Evolutionary conservation across 2,113 vertebrate species (phyloP), one percentile per base, ranked within the genome.

Genomic region (Ceyx margarethae): DNA sequence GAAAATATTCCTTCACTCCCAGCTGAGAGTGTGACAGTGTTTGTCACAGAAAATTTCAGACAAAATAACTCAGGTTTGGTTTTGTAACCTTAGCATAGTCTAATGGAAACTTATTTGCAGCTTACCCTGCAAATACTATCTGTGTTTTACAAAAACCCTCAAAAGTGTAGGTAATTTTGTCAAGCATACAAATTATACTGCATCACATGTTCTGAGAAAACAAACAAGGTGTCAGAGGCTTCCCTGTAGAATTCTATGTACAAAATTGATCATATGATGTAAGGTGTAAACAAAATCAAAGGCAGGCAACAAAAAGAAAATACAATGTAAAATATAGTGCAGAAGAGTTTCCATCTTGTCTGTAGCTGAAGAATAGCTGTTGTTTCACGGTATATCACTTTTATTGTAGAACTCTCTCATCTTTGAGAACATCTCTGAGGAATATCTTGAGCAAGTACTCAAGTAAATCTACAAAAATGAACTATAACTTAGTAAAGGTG

Each of bases 341-440:
- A 81, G 37, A 89, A 81, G 33, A 85, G 68, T 85, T 94, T 87
- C 64, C 54, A 57, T 80, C 75, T 82, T 80, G 87, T 89, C 62
- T 84, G 42, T 54, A 80, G 37, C 16, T 93, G 85, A 94, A 77
- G 33, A 90, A 91, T 86, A 81, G 73, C 23, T 90, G 46, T 81
- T 93, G 29, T 57, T 91, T 67, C 20, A 84, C 40, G 68, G 15
- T 90, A 60, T 61, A 91, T 94, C 22, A 96, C 22, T 94, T 95
- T 92, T 91, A 92, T 60, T 64, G 46, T 74, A 62, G 72, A 91
- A 74, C 15, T 62, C 26, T 73, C 45, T 94, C 46, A 85, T 69
- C 57, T 81, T 88, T 61, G 53, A 81, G 61, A n/a, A 71, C 18
- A 61, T 90, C 42, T 85, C 82, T 50, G 53, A 81, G n/a, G 53